phyloP scores from a whole-genome alignment of 2,888 invertebrate genomes.

The Heterodera filipjevi region DNA sequence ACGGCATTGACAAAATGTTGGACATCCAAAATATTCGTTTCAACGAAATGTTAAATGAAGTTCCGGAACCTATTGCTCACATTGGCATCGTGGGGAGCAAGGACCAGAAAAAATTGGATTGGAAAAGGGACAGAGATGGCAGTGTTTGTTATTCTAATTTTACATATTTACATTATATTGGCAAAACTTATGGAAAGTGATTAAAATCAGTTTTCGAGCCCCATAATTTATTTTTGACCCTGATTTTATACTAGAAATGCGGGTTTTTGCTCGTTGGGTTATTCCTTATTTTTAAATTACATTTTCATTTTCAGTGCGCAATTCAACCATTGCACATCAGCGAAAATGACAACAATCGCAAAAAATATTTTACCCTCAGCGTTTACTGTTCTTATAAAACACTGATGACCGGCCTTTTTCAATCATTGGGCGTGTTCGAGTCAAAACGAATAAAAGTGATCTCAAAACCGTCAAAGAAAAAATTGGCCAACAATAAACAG shows the following conservation, averaged over 20 bases:
- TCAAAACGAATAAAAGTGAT: slow-evolving; percentile 99
- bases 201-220: too few relatives aligned
- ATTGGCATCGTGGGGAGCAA: slow-evolving; percentile 93
- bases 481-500: slow-evolving; percentile 87
- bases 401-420: slow-evolving; percentile 78
- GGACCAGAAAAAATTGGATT: slow-evolving; percentile 93
- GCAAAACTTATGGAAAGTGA: too few relatives aligned
- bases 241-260: too few relatives aligned
- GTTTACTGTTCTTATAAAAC: slow-evolving; percentile 98
- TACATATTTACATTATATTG: slow-evolving; percentile 67
- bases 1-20: neutral
- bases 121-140: slow-evolving; percentile 21
- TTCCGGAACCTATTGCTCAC: slow-evolving; percentile 80
- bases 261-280: too few relatives aligned
- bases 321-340: slow-evolving; percentile 98
- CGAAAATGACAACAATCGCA: slow-evolving; percentile 84
- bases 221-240: too few relatives aligned
- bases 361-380: slow-evolving; percentile 98
- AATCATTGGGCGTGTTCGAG: slow-evolving; percentile 96
- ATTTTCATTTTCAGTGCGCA: slow-evolving; percentile 75
- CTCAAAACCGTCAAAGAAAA: slow-evolving; percentile 99
- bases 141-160: slow-evolving; percentile 6
- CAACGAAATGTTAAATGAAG: neutral
- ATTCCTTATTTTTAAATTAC: too few relatives aligned
- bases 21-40: slow-evolving; percentile 1